A percentile compares a stretch with the other conserved stretches of the same genome.
Conservation (phyloP, 2,888 invertebrate genomes). For the Microdon myrmicae region DNA sequence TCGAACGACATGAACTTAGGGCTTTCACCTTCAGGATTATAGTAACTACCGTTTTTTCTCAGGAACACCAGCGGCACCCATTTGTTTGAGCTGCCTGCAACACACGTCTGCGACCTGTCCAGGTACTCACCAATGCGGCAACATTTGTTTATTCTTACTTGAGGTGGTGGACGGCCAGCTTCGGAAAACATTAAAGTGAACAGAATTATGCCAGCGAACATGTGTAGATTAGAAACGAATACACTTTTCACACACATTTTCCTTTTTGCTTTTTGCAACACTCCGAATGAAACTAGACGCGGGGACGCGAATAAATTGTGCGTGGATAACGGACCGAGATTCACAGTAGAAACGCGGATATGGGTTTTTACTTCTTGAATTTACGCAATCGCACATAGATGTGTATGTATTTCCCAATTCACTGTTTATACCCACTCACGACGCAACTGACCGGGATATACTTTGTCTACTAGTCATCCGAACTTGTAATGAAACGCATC, state of each 20-base stretch:
- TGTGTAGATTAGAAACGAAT: constrained; percentile 6
- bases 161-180: constrained; percentile 56
- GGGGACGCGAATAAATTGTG: too few relatives aligned
- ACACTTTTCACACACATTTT: constrained; percentile 7
- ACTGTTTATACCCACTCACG: too few relatives aligned
- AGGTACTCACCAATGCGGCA: constrained; percentile 70
- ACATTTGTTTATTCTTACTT: constrained; percentile 69
- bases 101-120: constrained; percentile 64
- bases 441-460: too few relatives aligned
- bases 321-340: too few relatives aligned
- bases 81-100: constrained; percentile 59
- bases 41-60: constrained; percentile 66
- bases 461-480: too few relatives aligned
- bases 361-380: constrained; percentile 35
- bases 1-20: constrained; percentile 67
- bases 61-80: constrained; percentile 74
- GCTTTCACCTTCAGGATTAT: constrained; percentile 62
- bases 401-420: too few relatives aligned
- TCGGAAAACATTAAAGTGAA: constrained; percentile 32
- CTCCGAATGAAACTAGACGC: too few relatives aligned
- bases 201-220: constrained; percentile 32
- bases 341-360: constrained; percentile 22
- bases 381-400: constrained; percentile 40
- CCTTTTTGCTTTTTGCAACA: too few relatives aligned
- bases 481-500: too few relatives aligned